Evolutionary conservation across 2,113 vertebrate species (phyloP), one percentile per base, ranked within the genome.

Genomic region (Erinaceus europaeus): DNA sequence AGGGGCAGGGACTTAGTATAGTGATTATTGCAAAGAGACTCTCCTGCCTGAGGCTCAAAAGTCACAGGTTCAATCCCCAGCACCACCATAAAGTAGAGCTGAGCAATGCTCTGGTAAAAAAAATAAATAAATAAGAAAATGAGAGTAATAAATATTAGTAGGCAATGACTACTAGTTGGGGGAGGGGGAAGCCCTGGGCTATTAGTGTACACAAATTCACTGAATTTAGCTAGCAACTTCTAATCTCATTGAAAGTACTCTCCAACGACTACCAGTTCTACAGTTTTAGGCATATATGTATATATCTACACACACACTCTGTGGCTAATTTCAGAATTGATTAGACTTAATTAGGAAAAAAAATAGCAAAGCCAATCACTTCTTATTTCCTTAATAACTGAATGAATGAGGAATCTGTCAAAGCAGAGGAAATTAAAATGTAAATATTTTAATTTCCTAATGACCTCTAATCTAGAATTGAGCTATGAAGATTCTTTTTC

Each of bases 401-500:
- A 88, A 12, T 77, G 46, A 85, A 78, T 9, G 62, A 53, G 83
- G 52, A 52, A 59, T 88, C 88, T 86, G 21, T 75, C 20, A 81
- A 84, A 88, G 17, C 32, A 80, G 29, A 50, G 57, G 14, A 83
- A 87, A 78, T 40, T 61, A 59, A 90, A 89, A 74, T 74, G 32
- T 17, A 89, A 67, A 48, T 89, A 80, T 80, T 80, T 86, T 89
- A 21, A 80, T 91, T 61, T 75, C 27, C 5, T 83, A 69, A 65
- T 42, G 34, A 5, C 40, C 21, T 91, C 11, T 87, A 89, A 88
- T 91, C 11, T 87, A 89, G 86, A 38, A 52, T 69, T 75, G 46
- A 29, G 32, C 12, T 73, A 9, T 36, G 3, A 74, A 34, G 23
- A 67, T 76, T 52, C 20, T 34, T n/a, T 74, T 91, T 64, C 32